Evolutionary conservation across 2,113 vertebrate species (phyloP).

Genomic region (Entosphenus tridentatus): DNA sequence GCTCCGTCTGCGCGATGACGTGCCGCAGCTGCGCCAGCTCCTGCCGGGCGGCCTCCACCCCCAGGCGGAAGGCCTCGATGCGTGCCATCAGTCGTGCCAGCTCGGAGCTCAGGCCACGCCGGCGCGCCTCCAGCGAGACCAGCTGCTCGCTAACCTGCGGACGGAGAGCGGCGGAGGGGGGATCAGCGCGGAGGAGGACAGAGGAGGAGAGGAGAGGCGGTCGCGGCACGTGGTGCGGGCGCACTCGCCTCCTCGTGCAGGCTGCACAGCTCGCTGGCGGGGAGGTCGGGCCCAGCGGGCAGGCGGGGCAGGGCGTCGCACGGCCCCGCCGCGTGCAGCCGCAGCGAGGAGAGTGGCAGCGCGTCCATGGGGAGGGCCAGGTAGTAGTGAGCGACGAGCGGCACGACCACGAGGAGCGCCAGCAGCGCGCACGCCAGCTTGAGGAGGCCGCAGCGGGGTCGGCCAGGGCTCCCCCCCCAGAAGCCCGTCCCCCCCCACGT

Average conservation of each 20-base stretch:
- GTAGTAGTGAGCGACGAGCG: conserved; percentile 93
- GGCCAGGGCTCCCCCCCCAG: too few relatives aligned
- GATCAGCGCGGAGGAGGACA: too few relatives aligned
- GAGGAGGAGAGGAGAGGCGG: too few relatives aligned
- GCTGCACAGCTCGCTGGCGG: conserved; percentile 78
- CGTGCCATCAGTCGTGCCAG: conserved; percentile 75
- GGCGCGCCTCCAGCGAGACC: conserved; percentile 76
- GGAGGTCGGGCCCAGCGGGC: conserved; percentile 34
- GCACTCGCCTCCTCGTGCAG: conserved; percentile 35
- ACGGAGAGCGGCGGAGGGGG: too few relatives aligned
- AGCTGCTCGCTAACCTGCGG: conserved; percentile 79
- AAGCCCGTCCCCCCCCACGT: too few relatives aligned
- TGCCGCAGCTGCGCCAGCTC: conserved; percentile 89
- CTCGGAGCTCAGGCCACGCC: conserved; percentile 86
- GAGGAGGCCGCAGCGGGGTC: conserved; percentile 28
- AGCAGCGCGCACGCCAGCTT: conserved; percentile 94
- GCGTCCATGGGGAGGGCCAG: conserved; percentile 66
- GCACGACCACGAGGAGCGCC: conserved; percentile 82
- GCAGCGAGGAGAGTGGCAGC: too few relatives aligned
- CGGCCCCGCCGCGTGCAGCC: conserved; percentile 24
- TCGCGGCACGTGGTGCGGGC: too few relatives aligned
- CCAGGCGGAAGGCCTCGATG: conserved; percentile 86
- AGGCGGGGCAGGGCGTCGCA: conserved; percentile 76
- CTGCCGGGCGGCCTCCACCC: conserved; percentile 93
- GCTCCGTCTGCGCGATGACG: conserved; percentile 92